Percentiles rank a stretch among this genome's conserved stretches.
phyloP scores from a whole-genome alignment of 2,888 invertebrate species.

The Cephus rjabovi region DNA sequence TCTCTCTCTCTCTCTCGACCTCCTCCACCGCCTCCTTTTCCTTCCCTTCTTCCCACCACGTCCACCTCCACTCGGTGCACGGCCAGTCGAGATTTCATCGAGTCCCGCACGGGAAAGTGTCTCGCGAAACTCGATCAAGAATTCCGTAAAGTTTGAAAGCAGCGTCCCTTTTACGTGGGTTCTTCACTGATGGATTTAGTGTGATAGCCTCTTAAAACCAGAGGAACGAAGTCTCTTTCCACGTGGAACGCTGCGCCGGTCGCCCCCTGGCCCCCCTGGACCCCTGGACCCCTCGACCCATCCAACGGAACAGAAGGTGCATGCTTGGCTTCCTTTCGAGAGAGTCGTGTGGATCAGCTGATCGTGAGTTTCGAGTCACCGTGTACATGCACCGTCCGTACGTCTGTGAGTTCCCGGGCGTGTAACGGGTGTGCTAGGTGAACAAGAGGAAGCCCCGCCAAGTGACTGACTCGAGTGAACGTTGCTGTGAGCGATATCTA shows the following conservation, averaged over 20 bases:
- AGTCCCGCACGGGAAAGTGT: background rate
- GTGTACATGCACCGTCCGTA: background rate
- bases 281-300: too few relatives aligned
- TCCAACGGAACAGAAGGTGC: background rate
- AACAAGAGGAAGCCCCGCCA: background rate
- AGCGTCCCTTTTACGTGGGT: background rate
- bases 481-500: background rate
- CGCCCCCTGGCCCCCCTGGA: too few relatives aligned
- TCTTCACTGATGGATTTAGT: background rate
- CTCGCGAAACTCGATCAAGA: background rate
- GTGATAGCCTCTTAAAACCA: background rate
- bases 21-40: background rate
- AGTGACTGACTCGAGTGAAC: background rate
- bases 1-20: background rate
- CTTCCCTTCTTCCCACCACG: background rate
- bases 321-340: background rate
- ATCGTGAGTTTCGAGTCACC: conserved; percentile 1
- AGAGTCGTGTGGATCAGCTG: conserved; percentile 2
- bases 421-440: background rate
- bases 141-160: background rate
- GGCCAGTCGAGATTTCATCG: background rate
- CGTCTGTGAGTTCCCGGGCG: background rate
- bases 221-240: background rate
- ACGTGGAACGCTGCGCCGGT: background rate
- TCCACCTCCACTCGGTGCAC: background rate